Evolutionary conservation across 1,140 invertebrate species (phyloP), one percentile per base, ranked within the genome.

Genomic region (Mya arenaria): DNA sequence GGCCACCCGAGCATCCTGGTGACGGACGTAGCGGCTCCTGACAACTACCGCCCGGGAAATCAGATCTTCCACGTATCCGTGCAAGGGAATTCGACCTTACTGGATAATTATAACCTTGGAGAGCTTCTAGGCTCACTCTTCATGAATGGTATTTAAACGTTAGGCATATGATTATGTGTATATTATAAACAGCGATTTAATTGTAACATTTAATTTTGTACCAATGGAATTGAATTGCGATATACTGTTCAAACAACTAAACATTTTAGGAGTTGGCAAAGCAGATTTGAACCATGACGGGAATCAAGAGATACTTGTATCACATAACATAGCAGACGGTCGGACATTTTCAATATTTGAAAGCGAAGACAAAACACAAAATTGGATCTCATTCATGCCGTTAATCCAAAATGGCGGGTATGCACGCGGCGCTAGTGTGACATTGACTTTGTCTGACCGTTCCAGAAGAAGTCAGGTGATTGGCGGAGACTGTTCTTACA

Each of bases 401-500:
- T 36, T 73, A 36, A 65, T 69, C 6, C 72, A 66, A 30, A 6
- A 73, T 34, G 79, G 69, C 23, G 58, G 68, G 3, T 28, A 30
- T 52, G 79, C 79, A 13, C 37, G 79, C 10, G 79, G 79, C 15
- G 52, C 37, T 41, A 4, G n/a, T 10, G 79, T 82, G 23, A 73
- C 58, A 17, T 39, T 82, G 23, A 74, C 58, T 30, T 13, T 82
- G 8, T n/a, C 25, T 15, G 44, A 56, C 23, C 4, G 65, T 28
- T 37, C 19, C 34, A n/a, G 37, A 65, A 69, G 37, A 52, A 52
- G 28, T 17, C 8, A 19, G 0, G 56, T 82, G 13, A 73, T 82
- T 82, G 79, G 79, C 63, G 79, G 79, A 48, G 58, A 36, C 28
- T 82, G 79, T 73, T 72, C 68, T 13, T 82, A 73, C 32, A 48